Percentiles rank a stretch among this genome's conserved stretches.
Evolutionary conservation across 2,888 invertebrate genomes (phyloP).

Genomic region (Stegana nigrithorax): DNA sequence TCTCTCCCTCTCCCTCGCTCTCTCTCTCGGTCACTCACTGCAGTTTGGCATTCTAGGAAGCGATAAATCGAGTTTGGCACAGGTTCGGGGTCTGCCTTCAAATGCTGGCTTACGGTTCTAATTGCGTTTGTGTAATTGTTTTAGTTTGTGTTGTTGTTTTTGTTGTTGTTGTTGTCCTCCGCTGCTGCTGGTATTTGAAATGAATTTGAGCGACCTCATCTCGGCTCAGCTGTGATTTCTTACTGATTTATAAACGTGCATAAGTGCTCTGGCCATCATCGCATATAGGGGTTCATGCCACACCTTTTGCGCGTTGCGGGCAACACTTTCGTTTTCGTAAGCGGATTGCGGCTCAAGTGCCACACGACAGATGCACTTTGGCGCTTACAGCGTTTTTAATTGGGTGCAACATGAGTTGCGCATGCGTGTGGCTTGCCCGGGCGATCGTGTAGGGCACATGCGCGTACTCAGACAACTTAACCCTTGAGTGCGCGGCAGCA

Average conservation of each 20-base stretch:
- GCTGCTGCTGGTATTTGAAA: no score
- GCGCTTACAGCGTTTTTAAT: constrained; percentile 1
- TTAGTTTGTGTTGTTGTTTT: background rate
- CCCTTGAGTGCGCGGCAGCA: background rate
- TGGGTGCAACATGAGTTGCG: constrained; percentile 1
- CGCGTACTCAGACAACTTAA: background rate
- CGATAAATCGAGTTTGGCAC: constrained; percentile 10
- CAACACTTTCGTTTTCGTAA: background rate
- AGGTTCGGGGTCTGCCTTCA: no score
- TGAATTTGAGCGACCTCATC: background rate
- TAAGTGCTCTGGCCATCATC: no score
- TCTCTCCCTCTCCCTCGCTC: background rate
- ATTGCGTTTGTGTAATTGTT: constrained; percentile 37
- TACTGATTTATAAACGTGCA: background rate
- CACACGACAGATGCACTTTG: background rate
- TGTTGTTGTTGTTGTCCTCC: no score
- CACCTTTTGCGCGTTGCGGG: no score
- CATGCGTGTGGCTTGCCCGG: background rate
- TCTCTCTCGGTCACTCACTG: background rate
- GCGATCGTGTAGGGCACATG: background rate
- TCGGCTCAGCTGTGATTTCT: background rate
- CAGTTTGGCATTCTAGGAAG: constrained; percentile 1
- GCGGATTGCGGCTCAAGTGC: background rate
- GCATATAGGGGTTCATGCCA: no score
- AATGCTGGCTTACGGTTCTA: background rate